These are phyloP conservation scores for Leptosomus discolor DNA, from an alignment of 2,113 vertebrate species.

Conservation along the genomic window DNA sequence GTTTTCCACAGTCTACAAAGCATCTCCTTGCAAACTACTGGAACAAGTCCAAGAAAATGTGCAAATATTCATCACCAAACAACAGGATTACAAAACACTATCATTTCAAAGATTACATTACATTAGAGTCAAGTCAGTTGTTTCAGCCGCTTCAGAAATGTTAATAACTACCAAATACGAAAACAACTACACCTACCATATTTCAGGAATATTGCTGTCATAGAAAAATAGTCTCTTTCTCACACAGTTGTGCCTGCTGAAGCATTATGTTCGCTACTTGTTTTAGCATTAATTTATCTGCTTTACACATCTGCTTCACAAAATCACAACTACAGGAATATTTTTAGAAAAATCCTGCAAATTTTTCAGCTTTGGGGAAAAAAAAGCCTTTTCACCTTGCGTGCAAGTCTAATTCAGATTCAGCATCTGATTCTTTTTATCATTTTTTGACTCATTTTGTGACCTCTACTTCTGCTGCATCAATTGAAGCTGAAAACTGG, in stretches of 20 bases:
- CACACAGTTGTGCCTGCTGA: background rate
- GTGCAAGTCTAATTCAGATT: background rate
- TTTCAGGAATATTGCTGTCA: background rate
- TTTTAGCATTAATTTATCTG: background rate
- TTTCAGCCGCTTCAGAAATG: background rate
- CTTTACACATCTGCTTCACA: constrained; percentile 55
- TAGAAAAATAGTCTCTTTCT: background rate
- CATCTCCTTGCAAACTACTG: background rate
- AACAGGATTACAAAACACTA: background rate
- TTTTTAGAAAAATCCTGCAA: constrained; percentile 34
- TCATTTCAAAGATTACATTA: background rate
- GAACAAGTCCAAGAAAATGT: constrained; percentile 32
- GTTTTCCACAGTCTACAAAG: background rate
- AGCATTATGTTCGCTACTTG: background rate
- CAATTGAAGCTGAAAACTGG: background rate
- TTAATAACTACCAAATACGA: background rate
- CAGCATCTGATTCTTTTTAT: background rate
- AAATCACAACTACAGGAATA: constrained; percentile 12
- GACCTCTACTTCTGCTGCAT: background rate
- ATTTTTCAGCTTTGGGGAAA: background rate
- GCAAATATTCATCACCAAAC: constrained; percentile 13
- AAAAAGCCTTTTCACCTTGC: background rate
- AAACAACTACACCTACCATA: background rate
- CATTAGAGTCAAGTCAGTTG: background rate
- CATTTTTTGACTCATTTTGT: background rate